phyloP scores from a whole-genome alignment of 35 echinoderm and acorn worm species.

The Eucidaris tribuloides region DNA sequence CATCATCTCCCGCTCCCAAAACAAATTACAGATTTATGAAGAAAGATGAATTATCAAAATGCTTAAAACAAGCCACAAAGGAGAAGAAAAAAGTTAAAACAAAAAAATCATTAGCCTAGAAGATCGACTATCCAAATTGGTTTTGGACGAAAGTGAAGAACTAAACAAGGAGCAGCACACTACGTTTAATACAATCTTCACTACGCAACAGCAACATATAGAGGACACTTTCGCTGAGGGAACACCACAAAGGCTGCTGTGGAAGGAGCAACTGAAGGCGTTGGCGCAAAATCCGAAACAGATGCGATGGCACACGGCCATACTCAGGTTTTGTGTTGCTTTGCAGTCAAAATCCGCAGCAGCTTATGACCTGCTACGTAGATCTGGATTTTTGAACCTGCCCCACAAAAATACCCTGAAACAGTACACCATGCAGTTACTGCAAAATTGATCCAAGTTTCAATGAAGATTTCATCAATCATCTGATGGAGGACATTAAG shows the following conservation, averaged over 20 bases:
- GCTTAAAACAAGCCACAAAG: too few relatives aligned
- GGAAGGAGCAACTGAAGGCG: neutral
- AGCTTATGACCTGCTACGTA: conserved; percentile 37
- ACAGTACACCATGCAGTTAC: conserved; percentile 50
- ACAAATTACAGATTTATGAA: too few relatives aligned
- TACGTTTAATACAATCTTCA: too few relatives aligned
- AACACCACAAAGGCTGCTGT: neutral
- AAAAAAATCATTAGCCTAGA: too few relatives aligned
- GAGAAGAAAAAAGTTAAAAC: too few relatives aligned
- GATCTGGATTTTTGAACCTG: conserved; percentile 34
- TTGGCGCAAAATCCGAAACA: neutral
- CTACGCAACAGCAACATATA: too few relatives aligned
- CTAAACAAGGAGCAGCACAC: too few relatives aligned
- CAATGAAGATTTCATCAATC: neutral
- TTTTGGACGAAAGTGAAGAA: too few relatives aligned
- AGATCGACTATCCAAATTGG: too few relatives aligned
- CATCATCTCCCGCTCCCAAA: too few relatives aligned
- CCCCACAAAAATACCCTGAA: conserved; percentile 56
- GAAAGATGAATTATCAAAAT: too few relatives aligned
- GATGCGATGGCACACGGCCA: conserved; percentile 71
- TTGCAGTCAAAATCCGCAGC: conserved; percentile 43
- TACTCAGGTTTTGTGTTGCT: conserved; percentile 62
- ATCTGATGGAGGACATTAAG: neutral
- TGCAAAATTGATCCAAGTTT: neutral
- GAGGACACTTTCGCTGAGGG: too few relatives aligned